These are phyloP conservation scores for Benitochromis conjunctus DNA, from an alignment of 2,113 vertebrate species.

Conservation along the genomic window DNA sequence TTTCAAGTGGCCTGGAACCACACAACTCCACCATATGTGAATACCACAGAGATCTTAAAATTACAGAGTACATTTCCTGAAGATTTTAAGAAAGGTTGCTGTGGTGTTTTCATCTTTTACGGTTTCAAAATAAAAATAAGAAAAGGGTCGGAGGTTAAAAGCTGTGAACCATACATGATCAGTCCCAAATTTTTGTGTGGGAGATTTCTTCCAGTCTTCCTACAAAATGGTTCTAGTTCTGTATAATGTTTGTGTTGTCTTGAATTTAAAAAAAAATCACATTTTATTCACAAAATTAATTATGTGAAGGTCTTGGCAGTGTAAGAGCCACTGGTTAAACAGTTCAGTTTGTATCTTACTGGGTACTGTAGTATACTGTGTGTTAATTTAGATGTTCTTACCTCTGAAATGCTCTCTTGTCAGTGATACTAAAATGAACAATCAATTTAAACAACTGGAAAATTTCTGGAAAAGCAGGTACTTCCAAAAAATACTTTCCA, in stretches of 20 bases:
- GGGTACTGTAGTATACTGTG: not conserved
- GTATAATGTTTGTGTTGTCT: not conserved
- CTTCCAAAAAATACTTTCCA: not conserved
- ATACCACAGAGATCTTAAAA: not conserved
- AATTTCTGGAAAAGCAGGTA: not conserved
- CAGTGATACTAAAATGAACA: not conserved
- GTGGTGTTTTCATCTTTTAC: not conserved
- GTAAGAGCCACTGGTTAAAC: not conserved
- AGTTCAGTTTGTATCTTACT: not conserved
- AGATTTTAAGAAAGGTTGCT: not conserved
- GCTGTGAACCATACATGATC: not conserved
- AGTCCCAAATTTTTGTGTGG: not conserved
- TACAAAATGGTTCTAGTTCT: not conserved
- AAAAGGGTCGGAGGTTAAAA: not conserved
- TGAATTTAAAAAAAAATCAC: not conserved
- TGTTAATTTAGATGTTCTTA: not conserved
- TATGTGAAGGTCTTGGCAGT: not conserved
- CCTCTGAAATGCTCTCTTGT: not conserved
- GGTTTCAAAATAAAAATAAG: not conserved
- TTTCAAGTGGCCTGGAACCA: not conserved
- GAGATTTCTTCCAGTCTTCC: not conserved
- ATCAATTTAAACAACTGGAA: not conserved
- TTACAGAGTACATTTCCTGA: not conserved
- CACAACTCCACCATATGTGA: not conserved
- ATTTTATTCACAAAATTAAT: not conserved